A percentile compares a stretch with the other conserved stretches of the same genome.
phyloP scores from a whole-genome alignment of 1,140 invertebrate genomes.

The Philopotamus ludificatus region DNA sequence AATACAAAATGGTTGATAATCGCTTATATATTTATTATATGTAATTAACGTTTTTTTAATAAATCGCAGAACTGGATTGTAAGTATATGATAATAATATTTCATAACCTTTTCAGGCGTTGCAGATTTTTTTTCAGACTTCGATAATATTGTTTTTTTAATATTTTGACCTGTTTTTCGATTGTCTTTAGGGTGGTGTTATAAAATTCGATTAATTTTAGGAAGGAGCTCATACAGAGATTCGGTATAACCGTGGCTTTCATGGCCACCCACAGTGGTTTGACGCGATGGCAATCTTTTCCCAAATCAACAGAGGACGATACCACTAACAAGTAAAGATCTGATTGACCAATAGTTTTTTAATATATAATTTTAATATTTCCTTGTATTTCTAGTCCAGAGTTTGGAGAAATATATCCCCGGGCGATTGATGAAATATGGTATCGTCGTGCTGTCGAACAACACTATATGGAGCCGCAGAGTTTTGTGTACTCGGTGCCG shows the following conservation, averaged over 20 bases:
- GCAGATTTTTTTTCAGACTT: no score
- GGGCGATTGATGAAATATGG: conserved; percentile 89
- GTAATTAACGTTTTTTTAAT: no score
- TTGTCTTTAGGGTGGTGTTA: no score
- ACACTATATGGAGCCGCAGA: conserved; percentile 73
- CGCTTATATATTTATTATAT: no score
- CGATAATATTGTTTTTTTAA: no score
- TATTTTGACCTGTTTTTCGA: no score
- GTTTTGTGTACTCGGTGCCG: conserved; percentile 78
- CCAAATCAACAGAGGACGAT: conserved; percentile 45
- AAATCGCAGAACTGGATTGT: no score
- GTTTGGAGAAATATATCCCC: conserved; percentile 64
- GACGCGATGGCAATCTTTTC: conserved; percentile 82
- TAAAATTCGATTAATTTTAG: no score
- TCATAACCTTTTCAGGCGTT: no score
- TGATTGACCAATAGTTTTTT: no score
- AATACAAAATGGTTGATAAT: no score
- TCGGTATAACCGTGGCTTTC: conserved; percentile 81
- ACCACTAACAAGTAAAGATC: conserved; percentile 8
- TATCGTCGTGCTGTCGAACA: conserved; percentile 91
- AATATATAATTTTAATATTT: conserved; percentile 4
- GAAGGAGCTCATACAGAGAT: conserved; percentile 76
- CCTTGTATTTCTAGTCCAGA: conserved; percentile 47
- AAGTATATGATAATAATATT: no score
- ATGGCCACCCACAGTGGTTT: conserved; percentile 86